Conservation (phyloP, 2,797 vertebrate genomes). For the Scolopax rusticola region DNA sequence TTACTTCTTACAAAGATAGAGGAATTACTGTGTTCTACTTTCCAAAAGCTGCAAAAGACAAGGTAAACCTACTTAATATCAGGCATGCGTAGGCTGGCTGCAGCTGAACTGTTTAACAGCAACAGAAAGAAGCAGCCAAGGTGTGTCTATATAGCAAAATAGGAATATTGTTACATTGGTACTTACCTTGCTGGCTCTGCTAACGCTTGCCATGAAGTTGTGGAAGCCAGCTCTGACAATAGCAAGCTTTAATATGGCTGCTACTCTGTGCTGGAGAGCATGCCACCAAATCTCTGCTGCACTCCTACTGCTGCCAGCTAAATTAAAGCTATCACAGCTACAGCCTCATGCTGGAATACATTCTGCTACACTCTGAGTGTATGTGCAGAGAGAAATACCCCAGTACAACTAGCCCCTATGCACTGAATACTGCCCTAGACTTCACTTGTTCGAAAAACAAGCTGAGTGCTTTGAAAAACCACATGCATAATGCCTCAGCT, state of each 20-base stretch:
- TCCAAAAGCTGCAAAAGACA: background rate
- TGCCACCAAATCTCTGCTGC: background rate
- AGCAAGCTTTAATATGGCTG: background rate
- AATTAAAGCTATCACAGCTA: background rate
- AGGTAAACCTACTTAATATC: background rate
- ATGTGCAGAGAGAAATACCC: background rate
- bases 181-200: background rate
- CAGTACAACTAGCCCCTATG: background rate
- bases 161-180: background rate
- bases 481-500: background rate
- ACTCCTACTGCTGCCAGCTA: background rate
- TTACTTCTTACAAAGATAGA: background rate
- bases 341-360: background rate
- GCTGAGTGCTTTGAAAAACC: background rate
- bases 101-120: background rate
- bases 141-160: background rate
- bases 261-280: background rate
- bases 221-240: background rate
- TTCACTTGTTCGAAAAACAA: background rate
- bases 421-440: background rate
- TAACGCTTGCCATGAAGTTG: background rate
- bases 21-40: background rate
- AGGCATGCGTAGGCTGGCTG: background rate
- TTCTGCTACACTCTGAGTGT: background rate
- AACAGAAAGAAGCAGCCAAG: background rate